Percentiles rank a stretch among this genome's conserved stretches.
These are phyloP conservation scores for Mimas tiliae DNA, from an alignment of 2,888 invertebrate genomes.

Conservation along the genomic window DNA sequence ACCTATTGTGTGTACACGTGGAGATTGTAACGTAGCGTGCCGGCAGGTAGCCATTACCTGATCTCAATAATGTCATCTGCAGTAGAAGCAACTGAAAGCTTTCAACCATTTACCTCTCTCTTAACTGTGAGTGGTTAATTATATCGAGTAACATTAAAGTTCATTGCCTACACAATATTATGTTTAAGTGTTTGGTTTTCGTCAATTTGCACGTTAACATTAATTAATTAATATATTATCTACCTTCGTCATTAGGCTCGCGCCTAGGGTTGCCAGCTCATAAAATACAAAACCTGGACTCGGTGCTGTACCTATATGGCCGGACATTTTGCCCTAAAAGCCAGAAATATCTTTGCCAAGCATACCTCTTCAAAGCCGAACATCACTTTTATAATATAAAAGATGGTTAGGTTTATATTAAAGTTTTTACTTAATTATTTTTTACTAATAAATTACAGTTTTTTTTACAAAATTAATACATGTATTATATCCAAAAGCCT, in stretches of 20 bases:
- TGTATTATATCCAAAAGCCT: too few species aligned
- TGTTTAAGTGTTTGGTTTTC: not conserved
- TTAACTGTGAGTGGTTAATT: slow-evolving; percentile 31
- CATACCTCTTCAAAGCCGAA: too few species aligned
- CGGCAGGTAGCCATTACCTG: slow-evolving; percentile 15
- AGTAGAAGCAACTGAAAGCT: slow-evolving; percentile 66
- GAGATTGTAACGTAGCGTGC: slow-evolving; percentile 1
- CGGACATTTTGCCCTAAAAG: too few species aligned
- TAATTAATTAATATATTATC: not conserved
- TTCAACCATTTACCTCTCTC: slow-evolving; percentile 69
- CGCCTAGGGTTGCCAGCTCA: too few species aligned
- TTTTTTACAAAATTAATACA: too few species aligned
- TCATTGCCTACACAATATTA: not conserved
- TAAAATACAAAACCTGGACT: too few species aligned
- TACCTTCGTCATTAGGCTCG: not conserved
- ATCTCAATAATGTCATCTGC: slow-evolving; percentile 33
- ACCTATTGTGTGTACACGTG: not conserved
- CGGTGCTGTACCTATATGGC: too few species aligned
- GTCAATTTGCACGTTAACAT: not conserved
- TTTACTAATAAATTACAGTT: too few species aligned
- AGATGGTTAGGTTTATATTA: too few species aligned
- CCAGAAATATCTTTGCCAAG: too few species aligned
- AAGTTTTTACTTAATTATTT: too few species aligned
- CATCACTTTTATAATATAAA: too few species aligned
- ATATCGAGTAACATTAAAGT: not conserved